Evolutionary conservation across 2,113 vertebrate species (phyloP), one percentile per base, ranked within the genome.

Genomic region (Sisor rabdophorus): DNA sequence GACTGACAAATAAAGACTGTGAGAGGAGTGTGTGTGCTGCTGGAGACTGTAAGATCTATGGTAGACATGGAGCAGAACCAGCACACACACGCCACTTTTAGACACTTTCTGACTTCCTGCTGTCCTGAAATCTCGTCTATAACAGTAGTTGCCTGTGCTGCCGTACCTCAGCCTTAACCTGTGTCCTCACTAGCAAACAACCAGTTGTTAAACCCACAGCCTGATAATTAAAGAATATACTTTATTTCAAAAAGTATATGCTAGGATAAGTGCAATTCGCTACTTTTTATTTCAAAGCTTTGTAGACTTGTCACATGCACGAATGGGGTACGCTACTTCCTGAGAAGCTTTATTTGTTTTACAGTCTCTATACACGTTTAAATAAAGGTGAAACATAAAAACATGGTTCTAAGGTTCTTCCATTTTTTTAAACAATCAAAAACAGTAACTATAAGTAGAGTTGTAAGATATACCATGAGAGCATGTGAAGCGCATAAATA

Each of bases 21-120:
- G 40, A 13, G 9, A 20, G 4, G 19, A 20, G 65, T 20, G 53
- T 50, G 72, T 75, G 63, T 65, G 44, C 12, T 24, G 53, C 44
- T n/a, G 24, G n/a, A 47, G 55, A 2, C n/a, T 53, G 44, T 50
- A 54, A 48, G 50, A 30, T 24, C 28, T 65, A 40, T 8, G n/a
- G 69, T 55, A 32, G 67, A 48, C 65, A 63, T n/a, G 4, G 73
- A 54, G 24, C 32, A 58, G 75, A 63, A 59, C 52, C 20, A 30
- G 64, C 78, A 81, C 74, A 80, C 11, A 53, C 52, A 11, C 68
- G 26, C 11, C 36, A 17, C 40, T 76, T 76, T 76, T 79, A 80
- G 73, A 78, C 70, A 71, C 67, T 80, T 78, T 82, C 54, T 84
- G 69, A 74, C 76, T 79, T 77, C 73, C 68, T 50, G 58, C 69